Evolutionary conservation across 2,797 vertebrate genomes (phyloP).

Genomic region (Chelon labrosus): DNA sequence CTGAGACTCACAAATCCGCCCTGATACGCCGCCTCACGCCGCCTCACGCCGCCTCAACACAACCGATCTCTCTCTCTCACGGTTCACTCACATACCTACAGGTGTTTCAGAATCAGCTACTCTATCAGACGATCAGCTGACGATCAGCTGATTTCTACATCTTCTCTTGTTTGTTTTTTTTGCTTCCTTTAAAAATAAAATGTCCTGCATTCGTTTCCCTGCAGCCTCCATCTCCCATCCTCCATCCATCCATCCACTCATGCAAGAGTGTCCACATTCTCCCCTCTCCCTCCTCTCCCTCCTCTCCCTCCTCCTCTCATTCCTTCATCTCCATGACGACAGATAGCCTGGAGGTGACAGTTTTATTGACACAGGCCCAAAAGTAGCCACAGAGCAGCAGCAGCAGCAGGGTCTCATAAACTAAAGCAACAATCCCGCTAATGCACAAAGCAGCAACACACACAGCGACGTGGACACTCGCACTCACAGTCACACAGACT

Average conservation of each 20-base stretch:
- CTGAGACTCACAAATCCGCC: not conserved
- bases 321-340: constrained; percentile 53
- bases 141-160: too few relatives aligned
- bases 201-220: not conserved
- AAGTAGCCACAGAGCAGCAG: constrained; percentile 9
- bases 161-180: not conserved
- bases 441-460: not conserved
- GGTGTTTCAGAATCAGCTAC: too few relatives aligned
- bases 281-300: too few relatives aligned
- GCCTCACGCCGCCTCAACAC: too few relatives aligned
- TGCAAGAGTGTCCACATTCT: not conserved
- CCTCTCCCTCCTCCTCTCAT: too few relatives aligned
- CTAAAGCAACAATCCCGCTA: not conserved
- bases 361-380: constrained; percentile 51
- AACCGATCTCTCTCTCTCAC: too few relatives aligned
- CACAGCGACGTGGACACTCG: not conserved
- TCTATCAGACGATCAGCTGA: too few relatives aligned
- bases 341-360: constrained; percentile 55
- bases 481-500: not conserved
- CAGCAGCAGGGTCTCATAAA: not conserved
- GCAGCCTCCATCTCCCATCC: not conserved
- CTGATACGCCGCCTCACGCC: not conserved
- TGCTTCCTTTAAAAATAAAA: not conserved
- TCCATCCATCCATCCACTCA: not conserved
- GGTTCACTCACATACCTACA: too few relatives aligned